Evolutionary conservation across 2,797 vertebrate species (phyloP), one percentile per base, ranked within the genome.

Genomic region (Rhinichthys osculus): DNA sequence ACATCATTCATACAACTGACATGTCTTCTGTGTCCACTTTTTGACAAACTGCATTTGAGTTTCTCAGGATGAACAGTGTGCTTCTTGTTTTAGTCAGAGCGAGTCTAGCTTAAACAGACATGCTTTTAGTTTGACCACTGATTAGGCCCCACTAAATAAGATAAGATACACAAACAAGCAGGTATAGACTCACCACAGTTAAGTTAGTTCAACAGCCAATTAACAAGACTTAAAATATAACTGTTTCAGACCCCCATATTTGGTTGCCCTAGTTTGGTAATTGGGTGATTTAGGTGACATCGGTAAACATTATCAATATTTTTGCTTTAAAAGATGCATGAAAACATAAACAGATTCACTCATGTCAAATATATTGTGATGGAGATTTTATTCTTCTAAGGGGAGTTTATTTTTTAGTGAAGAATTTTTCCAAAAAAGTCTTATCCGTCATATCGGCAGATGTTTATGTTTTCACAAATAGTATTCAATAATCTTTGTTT

Each of bases 101-200:
- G 17, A 76, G 35, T 78, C 33, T 77, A 84, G 33, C 62, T 23
- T 69, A 42, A 74, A 88, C 52, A 67, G 57, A 62, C 52, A 42
- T 83, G 80, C 84, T 91, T 88, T 89, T 89, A 86, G 83, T 89
- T 78, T 69, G 74, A 83, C 78, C 54, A 5, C 16, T 81, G 89
- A 90, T 90, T 86, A 54, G 64, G 73, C 38, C 8, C n/a, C 64
- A 11, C 73, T 5, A 87, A 85, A 91, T 90, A 90, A 89, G 87
- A 92, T 87, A 81, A 71, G 67, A 74, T 35, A 80, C 27, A 71
- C 84, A 72, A 57, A 72, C 54, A 80, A 47, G 11, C 11, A 13
- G 44, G 13, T 47, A 84, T 33, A 33, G 11, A 57, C 35, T 38
- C 54, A 10, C 42, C 42, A 44, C 42, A 44, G 19, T 23, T 76